These are phyloP conservation scores for Numenius phaeopus DNA, from an alignment of 2,797 vertebrate species.

Conservation along the genomic window DNA sequence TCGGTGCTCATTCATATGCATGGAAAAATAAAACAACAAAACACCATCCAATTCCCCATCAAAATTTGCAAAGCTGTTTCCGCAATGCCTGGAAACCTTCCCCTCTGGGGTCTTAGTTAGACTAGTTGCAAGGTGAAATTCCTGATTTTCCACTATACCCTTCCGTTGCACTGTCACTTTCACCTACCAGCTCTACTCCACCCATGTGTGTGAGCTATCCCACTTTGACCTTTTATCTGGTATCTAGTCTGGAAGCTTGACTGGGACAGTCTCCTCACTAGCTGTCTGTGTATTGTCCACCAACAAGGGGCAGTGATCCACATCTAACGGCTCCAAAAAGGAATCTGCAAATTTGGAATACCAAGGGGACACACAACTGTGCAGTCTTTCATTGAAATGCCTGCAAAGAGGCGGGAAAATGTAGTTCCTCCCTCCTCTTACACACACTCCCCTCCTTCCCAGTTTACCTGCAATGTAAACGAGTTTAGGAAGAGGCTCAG, in stretches of 20 bases:
- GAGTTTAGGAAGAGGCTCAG: background rate
- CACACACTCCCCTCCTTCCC: background rate
- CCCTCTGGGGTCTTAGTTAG: background rate
- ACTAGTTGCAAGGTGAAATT: background rate
- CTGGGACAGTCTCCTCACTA: background rate
- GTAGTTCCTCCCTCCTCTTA: background rate
- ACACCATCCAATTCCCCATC: background rate
- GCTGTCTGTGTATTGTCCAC: background rate
- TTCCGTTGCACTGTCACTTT: background rate
- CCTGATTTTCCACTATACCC: constrained; percentile 22
- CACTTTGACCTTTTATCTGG: background rate
- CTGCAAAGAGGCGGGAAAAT: background rate
- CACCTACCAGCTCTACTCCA: background rate
- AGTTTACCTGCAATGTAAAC: background rate
- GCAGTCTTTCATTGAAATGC: background rate
- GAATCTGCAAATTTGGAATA: background rate
- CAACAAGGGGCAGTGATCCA: fast-evolving
- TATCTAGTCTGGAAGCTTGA: background rate
- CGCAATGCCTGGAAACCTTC: background rate
- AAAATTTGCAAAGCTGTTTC: background rate
- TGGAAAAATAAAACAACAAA: background rate
- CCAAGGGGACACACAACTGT: background rate
- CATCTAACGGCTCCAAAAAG: background rate
- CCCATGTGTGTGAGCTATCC: background rate
- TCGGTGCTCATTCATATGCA: background rate